These are phyloP conservation scores for Rhinoptilus africanus DNA, from an alignment of 2,113 vertebrate species.

Conservation along the genomic window DNA sequence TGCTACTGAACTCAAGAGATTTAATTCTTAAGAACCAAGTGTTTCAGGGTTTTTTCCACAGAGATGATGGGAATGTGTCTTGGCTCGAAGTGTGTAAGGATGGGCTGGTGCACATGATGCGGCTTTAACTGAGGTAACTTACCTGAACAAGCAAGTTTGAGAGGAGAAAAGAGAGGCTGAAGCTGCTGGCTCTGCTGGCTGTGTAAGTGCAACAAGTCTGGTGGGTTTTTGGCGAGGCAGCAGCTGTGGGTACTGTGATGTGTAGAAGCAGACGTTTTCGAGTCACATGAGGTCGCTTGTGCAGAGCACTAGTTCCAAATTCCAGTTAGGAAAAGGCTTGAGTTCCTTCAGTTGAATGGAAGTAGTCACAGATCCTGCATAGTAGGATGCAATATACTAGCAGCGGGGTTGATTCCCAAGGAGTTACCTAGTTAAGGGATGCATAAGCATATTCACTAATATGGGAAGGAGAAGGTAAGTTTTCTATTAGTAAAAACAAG, in stretches of 20 bases:
- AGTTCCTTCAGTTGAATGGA: neutral
- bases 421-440: neutral
- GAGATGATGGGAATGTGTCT: neutral
- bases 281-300: rapidly evolving
- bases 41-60: neutral
- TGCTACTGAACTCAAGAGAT: neutral
- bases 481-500: neutral
- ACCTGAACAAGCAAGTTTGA: neutral
- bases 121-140: neutral
- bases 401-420: neutral
- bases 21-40: neutral
- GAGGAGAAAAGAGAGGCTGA: neutral
- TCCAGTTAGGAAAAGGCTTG: neutral
- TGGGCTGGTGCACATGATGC: neutral
- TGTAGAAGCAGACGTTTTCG: neutral
- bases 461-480: neutral
- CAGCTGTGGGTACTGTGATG: neutral
- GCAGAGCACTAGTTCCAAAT: neutral
- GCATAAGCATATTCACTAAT: neutral
- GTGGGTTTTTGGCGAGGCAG: neutral
- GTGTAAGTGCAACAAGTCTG: neutral
- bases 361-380: neutral
- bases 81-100: neutral
- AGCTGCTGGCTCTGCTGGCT: neutral
- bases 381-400: neutral